These are phyloP conservation scores for Caenorhabditis zanzibari DNA, from an alignment of 2,888 invertebrate species.

Conservation along the genomic window DNA sequence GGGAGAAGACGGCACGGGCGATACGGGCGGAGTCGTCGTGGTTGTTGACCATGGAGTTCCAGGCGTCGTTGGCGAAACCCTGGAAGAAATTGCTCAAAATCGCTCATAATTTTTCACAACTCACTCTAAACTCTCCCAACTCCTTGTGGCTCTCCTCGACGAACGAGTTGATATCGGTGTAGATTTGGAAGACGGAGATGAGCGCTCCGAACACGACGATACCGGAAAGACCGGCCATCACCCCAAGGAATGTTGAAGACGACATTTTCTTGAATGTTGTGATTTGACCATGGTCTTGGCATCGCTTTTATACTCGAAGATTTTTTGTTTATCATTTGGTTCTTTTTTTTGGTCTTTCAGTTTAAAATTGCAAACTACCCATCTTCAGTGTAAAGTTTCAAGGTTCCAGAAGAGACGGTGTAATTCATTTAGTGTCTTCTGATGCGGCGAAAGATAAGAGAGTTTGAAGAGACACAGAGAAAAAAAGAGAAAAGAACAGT, in stretches of 20 bases:
- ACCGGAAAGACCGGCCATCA: slow-evolving; percentile 44
- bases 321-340: neutral
- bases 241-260: slow-evolving; percentile 37
- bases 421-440: slow-evolving; percentile 24
- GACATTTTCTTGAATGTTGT: slow-evolving; percentile 23
- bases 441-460: neutral
- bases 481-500: neutral
- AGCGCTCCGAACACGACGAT: slow-evolving; percentile 48
- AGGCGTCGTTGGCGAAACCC: slow-evolving; percentile 64
- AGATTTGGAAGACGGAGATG: slow-evolving; percentile 45
- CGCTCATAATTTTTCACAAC: neutral
- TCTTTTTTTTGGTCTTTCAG: neutral
- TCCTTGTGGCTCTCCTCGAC: slow-evolving; percentile 51
- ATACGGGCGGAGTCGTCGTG: slow-evolving; percentile 19
- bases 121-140: slow-evolving; percentile 64
- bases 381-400: slow-evolving; percentile 6
- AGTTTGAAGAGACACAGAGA: slow-evolving; percentile 15
- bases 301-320: slow-evolving; percentile 2
- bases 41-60: slow-evolving; percentile 54
- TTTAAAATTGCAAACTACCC: neutral
- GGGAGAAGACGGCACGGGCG: slow-evolving; percentile 22
- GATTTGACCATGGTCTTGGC: neutral
- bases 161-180: slow-evolving; percentile 65
- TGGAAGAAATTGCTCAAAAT: neutral
- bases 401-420: slow-evolving; percentile 11